Evolutionary conservation across 2,888 invertebrate genomes (phyloP).

Genomic region (Hydroisotoma schaefferi): DNA sequence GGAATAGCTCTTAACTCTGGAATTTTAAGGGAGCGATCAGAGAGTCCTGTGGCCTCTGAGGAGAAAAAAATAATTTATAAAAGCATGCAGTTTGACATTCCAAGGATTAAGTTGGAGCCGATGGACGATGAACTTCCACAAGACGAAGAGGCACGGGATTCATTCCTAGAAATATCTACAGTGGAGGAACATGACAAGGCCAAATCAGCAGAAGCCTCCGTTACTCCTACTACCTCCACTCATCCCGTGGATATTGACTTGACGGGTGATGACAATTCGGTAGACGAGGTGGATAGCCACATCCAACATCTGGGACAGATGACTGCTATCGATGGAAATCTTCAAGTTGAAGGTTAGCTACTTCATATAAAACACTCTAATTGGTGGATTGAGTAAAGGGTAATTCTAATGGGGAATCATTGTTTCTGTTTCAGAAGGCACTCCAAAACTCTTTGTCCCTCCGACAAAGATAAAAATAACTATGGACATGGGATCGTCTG

Average conservation of each 20-base stretch:
- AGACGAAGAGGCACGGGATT: background rate
- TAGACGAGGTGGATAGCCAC: conserved; percentile 26
- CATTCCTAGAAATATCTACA: background rate
- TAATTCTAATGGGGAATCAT: background rate
- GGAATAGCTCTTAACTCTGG: conserved; percentile 39
- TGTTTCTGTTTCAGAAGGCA: conserved; percentile 21
- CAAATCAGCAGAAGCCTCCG: background rate
- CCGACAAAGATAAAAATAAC: conserved; percentile 36
- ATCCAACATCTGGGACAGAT: conserved; percentile 30
- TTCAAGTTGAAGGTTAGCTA: conserved; percentile 35
- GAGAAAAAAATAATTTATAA: conserved; percentile 41
- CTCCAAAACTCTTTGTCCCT: conserved; percentile 23
- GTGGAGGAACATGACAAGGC: background rate
- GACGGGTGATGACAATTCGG: conserved; percentile 33
- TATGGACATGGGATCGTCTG: conserved; percentile 17
- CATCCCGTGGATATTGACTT: conserved; percentile 34
- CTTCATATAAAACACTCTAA: background rate
- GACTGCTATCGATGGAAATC: conserved; percentile 47
- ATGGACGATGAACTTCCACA: conserved; percentile 15
- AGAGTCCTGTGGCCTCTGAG: conserved; percentile 2
- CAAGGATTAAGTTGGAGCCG: conserved; percentile 43
- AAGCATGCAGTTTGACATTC: conserved; percentile 48
- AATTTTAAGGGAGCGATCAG: conserved; percentile 9
- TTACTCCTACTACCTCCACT: background rate
- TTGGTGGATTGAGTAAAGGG: background rate